Percentiles rank a stretch among this genome's conserved stretches.
Conservation (phyloP, 2,888 invertebrate species). For the Anthrax anthrax region DNA sequence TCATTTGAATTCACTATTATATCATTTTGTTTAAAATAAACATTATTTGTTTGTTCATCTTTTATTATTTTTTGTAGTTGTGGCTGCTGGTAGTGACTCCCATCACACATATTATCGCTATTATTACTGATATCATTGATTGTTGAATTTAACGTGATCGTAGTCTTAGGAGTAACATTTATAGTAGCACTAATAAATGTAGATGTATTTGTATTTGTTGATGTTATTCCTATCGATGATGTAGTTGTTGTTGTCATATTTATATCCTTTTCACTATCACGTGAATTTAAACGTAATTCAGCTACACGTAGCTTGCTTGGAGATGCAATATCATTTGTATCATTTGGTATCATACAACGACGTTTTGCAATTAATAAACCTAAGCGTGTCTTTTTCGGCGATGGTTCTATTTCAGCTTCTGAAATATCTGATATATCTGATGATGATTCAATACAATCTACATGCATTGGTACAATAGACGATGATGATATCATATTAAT, state of each 20-base stretch:
- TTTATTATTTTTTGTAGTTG: background rate
- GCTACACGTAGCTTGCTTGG: constrained; percentile 55
- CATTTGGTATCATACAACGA: constrained; percentile 25
- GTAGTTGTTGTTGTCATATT: constrained; percentile 1
- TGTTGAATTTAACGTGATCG: background rate
- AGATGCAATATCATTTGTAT: constrained; percentile 42
- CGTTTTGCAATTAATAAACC: constrained; percentile 38
- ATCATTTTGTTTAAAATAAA: background rate
- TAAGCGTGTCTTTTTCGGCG: constrained; percentile 51
- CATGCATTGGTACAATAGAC: constrained; percentile 29
- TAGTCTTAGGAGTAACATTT: background rate
- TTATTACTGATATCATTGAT: background rate
- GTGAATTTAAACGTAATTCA: constrained; percentile 49
- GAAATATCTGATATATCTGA: constrained; percentile 42
- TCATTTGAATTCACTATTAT: background rate
- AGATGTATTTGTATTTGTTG: constrained; percentile 17
- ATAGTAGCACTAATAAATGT: too few species aligned
- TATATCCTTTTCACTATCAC: constrained; percentile 40
- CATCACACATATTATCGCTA: background rate
- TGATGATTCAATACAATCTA: constrained; percentile 27
- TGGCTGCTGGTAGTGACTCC: background rate
- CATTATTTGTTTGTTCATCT: background rate
- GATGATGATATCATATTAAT: constrained; percentile 26
- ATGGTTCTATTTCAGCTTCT: constrained; percentile 50
- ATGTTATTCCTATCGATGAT: constrained; percentile 14